Base-by-base conservation (phyloP, 2,113 vertebrate genomes). In the Calyptommatus sinebrachiatus region DNA sequence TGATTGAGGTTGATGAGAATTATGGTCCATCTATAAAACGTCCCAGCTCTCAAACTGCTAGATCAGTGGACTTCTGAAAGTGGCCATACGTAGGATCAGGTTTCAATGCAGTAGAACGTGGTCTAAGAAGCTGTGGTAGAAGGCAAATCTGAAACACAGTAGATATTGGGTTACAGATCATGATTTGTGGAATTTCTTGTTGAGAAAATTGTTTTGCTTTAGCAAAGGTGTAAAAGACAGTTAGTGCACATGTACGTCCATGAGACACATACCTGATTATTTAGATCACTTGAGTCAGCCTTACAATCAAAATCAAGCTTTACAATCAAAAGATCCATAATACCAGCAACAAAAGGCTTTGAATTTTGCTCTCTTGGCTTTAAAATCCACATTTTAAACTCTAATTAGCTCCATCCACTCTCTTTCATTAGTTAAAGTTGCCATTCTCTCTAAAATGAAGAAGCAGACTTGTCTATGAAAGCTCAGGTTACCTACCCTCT, bases 381-480 rank as follows among this genome's bases (percentile, higher is more conserved):
- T 50, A 50, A 50, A 12, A 50, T 50, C 14, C 50, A 50, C 50
- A 50, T 50, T 50, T 50, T 50, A 12, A 50, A 14, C 50, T 50
- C 50, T 50, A 50, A 50, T 50, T 50, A 50, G 50, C 50, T 50
- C 50, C 14, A 14, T 16, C 14, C 9, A 5, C 5, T 11, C 8
- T 31, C 26, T 53, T 21, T 28, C 21, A 8, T 28, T 22, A 29
- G 11, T 62, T 60, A 12, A 4, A 20, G 10, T 24, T 31, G 80
- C 81, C 79, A 90, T 87, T 75, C 48, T 16, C 35, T 66, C 35
- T 41, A 41, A 41, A 2, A 5, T 41, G 35, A 41, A 41, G 35
- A 41, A 41, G 35, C 5, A 41, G 35, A 41, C 35, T 41, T 41
- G 35, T 41, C 35, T 41, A 41, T 41, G 35, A 41, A 41, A 41